Evolutionary conservation across 2,888 invertebrate species (phyloP).

Genomic region (Resseliella maxima): DNA sequence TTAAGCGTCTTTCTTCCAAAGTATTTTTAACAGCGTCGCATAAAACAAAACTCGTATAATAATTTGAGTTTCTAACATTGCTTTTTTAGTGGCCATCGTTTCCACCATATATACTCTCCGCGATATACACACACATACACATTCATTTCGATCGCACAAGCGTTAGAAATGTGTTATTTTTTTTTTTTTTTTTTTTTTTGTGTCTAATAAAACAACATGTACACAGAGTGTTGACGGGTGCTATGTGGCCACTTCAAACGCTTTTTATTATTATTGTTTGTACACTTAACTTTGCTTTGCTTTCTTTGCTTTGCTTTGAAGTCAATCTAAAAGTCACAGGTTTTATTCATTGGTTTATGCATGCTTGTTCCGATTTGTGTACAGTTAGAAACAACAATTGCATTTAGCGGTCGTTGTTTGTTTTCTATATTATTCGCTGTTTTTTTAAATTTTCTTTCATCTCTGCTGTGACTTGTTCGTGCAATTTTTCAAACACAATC

Average conservation of each 20-base stretch:
- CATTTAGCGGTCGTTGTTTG: background rate
- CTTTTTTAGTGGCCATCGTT: background rate
- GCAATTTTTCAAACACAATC: background rate
- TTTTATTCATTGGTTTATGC: background rate
- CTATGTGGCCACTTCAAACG: background rate
- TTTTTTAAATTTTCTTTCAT: background rate
- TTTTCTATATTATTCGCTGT: background rate
- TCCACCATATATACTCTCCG: background rate
- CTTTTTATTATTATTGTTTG: background rate
- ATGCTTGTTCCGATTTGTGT: background rate
- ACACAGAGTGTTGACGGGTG: background rate
- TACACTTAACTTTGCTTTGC: background rate
- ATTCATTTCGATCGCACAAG: background rate
- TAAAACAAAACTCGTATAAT: background rate
- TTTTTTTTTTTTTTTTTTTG: constrained; percentile 13
- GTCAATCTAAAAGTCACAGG: background rate
- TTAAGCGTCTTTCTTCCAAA: constrained; percentile 51
- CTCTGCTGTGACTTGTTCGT: background rate
- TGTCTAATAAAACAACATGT: background rate
- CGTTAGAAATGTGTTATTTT: constrained; percentile 1
- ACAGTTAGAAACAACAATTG: constrained; percentile 30
- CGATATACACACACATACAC: background rate
- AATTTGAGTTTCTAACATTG: background rate
- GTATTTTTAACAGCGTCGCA: constrained; percentile 9
- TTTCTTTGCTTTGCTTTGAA: background rate